Evolutionary conservation across 2,797 vertebrate species (phyloP), one percentile per base, ranked within the genome.

Genomic region (Pagetopsis macropterus): DNA sequence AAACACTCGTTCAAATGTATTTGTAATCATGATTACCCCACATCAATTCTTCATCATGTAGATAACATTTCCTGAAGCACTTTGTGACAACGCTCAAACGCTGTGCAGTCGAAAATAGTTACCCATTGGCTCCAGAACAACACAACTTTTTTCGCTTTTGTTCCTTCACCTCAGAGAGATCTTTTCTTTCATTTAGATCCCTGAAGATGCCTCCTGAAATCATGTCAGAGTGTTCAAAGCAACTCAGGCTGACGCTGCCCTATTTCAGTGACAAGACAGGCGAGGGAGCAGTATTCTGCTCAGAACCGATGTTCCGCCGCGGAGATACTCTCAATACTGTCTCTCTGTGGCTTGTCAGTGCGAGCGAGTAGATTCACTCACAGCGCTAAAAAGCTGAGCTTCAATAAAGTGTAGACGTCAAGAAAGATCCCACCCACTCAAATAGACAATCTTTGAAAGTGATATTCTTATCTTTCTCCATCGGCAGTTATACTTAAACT

Each of bases 211-310:
- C 88, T 90, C 75, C 83, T 84, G 88, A 89, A 92, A 91, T 91
- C 83, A 76, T 92, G 91, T 92, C 89, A 88, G 83, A 56, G 61
- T 75, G 76, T 92, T 93, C 90, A 93, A 94, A 93, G 91, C 75
- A 77, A 62, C 80, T 86, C 85, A 65, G 82, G 77, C 86, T 87
- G 89, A 84, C 16, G 85, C 72, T 88, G 91, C 83, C 89, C 91
- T 89, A 92, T 84, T 93, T 94, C 87, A 92, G 83, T 86, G 88
- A 93, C 89, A 89, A 88, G 86, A 78, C 85, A 66, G 81, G 80
- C 83, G 41, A 77, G 84, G 84, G 88, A 90, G 76, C 75, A 60
- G 56, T 49, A 65, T 76, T 72, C 80, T 40, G 23, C 70, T 84
- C 70, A 59, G 77, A 83, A 86, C 85, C 84, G 82, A 84, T 54